phyloP scores from a whole-genome alignment of 2,113 vertebrate species.

The Psammodynastes pulverulentus region DNA sequence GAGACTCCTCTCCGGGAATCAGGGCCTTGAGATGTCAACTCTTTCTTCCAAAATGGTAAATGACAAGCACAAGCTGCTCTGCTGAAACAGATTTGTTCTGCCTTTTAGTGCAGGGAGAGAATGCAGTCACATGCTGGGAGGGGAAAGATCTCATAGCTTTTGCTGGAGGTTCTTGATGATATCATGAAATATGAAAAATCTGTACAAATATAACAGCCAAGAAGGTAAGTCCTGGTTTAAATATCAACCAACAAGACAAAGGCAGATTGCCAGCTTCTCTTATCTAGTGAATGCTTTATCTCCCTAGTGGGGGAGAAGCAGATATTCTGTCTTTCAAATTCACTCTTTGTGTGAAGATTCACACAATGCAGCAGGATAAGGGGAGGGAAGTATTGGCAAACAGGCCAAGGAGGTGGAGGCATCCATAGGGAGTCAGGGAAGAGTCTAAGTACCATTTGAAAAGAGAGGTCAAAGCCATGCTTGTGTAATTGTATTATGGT shows the following conservation, averaged over 20 bases:
- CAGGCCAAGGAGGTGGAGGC: background rate
- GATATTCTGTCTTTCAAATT: slow-evolving; percentile 47
- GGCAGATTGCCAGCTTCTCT: slow-evolving; percentile 46
- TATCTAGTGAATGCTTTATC: slow-evolving; percentile 59
- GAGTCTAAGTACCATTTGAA: background rate
- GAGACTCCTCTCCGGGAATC: background rate
- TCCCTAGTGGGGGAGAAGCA: slow-evolving; percentile 35
- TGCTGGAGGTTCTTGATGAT: slow-evolving; percentile 39
- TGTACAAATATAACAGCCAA: slow-evolving; percentile 58
- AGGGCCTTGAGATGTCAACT: background rate
- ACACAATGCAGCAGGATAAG: background rate
- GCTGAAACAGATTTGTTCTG: slow-evolving; percentile 38
- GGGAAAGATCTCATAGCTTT: slow-evolving; percentile 33
- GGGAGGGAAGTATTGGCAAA: background rate
- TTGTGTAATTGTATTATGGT: background rate
- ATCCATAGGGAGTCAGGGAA: background rate
- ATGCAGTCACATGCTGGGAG: slow-evolving; percentile 27
- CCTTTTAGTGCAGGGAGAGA: slow-evolving; percentile 28
- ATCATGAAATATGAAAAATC: slow-evolving; percentile 60
- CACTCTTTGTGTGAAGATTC: slow-evolving; percentile 8
- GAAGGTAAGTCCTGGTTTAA: slow-evolving; percentile 52
- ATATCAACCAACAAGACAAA: slow-evolving; percentile 50
- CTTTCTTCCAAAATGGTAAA: background rate
- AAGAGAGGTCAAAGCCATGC: background rate
- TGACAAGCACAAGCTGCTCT: slow-evolving; percentile 5